Evolutionary conservation across 2,113 vertebrate species (phyloP).

Genomic region (Tenebrosternarchus preto): DNA sequence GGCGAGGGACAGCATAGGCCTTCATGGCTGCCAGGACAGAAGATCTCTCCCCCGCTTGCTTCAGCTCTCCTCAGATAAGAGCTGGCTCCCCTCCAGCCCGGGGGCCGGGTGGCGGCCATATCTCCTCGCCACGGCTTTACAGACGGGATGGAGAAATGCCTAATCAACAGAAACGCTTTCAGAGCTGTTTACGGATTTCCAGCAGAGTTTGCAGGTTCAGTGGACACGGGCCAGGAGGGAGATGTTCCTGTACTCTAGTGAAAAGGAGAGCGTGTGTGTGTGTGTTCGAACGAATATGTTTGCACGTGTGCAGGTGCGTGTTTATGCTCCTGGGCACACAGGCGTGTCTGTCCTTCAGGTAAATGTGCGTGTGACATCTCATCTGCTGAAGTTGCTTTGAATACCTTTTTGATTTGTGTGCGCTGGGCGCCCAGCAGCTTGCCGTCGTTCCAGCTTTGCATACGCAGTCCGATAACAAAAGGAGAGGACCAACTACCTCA

Average conservation of each 20-base stretch:
- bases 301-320: not conserved
- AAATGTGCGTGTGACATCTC: not conserved
- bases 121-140: conserved; percentile 14
- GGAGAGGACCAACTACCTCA: not conserved
- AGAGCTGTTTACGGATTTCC: conserved; percentile 26
- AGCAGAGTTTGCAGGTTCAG: conserved; percentile 1
- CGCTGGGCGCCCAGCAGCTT: not conserved
- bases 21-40: not conserved
- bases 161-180: conserved; percentile 12
- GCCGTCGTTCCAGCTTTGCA: conserved; percentile 34
- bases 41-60: not conserved
- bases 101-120: conserved; percentile 3
- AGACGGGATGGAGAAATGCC: not conserved
- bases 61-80: conserved; percentile 8
- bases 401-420: conserved; percentile 25
- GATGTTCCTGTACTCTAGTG: not conserved
- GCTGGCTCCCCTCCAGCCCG: not conserved
- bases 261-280: not conserved
- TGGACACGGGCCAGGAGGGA: not conserved
- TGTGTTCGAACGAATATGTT: not conserved
- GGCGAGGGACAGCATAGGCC: not conserved
- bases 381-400: conserved; percentile 17
- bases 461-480: conserved; percentile 32
- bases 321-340: not conserved
- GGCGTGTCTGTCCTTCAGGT: conserved; percentile 10